A percentile compares a stretch with the other conserved stretches of the same genome.
phyloP scores from a whole-genome alignment of 2,797 vertebrate genomes.

The Hypotaenidia okinawae region DNA sequence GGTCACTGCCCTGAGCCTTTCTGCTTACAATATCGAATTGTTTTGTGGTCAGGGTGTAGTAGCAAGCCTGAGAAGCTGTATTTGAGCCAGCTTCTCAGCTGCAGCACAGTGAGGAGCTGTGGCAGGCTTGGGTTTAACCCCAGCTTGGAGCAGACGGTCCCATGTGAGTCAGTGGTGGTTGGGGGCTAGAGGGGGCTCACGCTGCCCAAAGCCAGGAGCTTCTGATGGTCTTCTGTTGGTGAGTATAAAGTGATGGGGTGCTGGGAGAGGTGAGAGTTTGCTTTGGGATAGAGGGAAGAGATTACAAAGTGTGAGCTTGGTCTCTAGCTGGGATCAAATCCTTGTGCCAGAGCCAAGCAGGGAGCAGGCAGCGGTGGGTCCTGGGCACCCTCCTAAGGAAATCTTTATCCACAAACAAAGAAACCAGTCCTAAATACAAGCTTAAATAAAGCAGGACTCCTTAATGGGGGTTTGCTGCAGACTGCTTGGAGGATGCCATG shows the following conservation, averaged over 20 bases:
- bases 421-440: neutral
- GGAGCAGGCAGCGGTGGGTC: neutral
- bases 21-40: neutral
- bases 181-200: neutral
- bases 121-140: neutral
- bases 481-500: neutral
- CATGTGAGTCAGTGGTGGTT: rapidly evolving
- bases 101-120: rapidly evolving
- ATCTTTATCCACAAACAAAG: neutral
- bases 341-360: neutral
- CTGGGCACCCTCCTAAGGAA: neutral
- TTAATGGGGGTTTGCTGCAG: neutral
- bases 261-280: neutral
- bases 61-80: neutral
- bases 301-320: neutral
- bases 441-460: neutral
- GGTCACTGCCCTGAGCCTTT: neutral
- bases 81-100: neutral
- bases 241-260: neutral
- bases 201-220: neutral
- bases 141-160: neutral
- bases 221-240: rapidly evolving
- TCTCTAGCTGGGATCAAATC: neutral
- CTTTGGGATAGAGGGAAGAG: neutral
- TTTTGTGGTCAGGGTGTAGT: neutral